Conservation (phyloP, 2,113 vertebrate species). For the Psettodes erumei region DNA sequence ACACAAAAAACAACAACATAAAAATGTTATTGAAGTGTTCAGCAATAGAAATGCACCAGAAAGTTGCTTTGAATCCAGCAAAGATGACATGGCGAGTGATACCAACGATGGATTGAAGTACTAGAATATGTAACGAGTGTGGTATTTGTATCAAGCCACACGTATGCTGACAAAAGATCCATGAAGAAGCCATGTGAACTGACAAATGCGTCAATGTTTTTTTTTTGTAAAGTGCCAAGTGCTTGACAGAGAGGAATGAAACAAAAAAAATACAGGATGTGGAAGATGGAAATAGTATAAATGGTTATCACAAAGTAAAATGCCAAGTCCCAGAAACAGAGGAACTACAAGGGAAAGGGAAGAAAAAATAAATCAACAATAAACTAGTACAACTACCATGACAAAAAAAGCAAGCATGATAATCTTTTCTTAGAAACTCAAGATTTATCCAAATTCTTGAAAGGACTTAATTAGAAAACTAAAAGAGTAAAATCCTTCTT, state of each 20-base stretch:
- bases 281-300: conserved; percentile 86
- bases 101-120: conserved; percentile 45
- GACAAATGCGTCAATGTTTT: conserved; percentile 40
- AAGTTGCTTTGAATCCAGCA: conserved; percentile 42
- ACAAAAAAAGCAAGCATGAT: background rate
- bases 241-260: conserved; percentile 73
- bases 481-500: background rate
- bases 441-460: background rate
- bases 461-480: background rate
- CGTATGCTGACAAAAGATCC: conserved; percentile 9
- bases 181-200: conserved; percentile 26
- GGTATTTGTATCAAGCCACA: conserved; percentile 18
- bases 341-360: conserved; percentile 84
- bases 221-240: conserved; percentile 84
- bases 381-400: background rate
- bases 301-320: conserved; percentile 99
- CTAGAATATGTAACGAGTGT: conserved; percentile 40
- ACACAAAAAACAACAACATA: conserved; percentile 76
- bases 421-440: background rate
- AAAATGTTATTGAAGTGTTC: conserved; percentile 63
- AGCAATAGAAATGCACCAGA: conserved; percentile 55
- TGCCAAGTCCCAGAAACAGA: conserved; percentile 97
- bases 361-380: conserved; percentile 40
- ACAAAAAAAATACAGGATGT: conserved; percentile 40
- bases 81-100: conserved; percentile 23